Evolutionary conservation across 2,797 vertebrate species (phyloP).

Genomic region (Apodemus agrarius): DNA sequence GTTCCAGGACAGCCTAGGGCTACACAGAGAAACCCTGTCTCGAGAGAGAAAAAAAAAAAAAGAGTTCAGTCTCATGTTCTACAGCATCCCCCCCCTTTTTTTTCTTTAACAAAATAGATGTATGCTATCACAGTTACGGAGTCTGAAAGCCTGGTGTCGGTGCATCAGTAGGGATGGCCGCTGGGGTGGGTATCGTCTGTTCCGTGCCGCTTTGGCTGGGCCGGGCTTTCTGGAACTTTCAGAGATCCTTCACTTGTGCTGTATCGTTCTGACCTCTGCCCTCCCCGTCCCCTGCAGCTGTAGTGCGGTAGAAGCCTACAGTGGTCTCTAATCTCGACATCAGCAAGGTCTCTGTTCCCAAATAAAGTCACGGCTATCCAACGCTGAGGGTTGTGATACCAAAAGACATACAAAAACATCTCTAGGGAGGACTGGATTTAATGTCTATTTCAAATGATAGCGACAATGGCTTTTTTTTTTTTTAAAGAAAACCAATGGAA

Average conservation of each 20-base stretch:
- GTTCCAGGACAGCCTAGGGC: no score
- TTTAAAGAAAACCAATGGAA: not conserved
- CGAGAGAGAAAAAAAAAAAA: no score
- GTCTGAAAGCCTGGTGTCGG: not conserved
- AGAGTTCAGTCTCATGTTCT: not conserved
- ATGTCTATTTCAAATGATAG: not conserved
- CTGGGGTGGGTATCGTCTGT: not conserved
- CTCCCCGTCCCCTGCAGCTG: not conserved
- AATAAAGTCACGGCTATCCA: not conserved
- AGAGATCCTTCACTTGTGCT: not conserved
- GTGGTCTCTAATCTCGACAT: not conserved
- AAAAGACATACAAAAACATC: not conserved
- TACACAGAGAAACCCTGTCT: no score
- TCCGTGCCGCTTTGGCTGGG: not conserved
- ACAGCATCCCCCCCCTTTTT: not conserved
- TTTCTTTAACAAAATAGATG: not conserved
- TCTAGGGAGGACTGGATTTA: not conserved
- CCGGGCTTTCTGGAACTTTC: not conserved
- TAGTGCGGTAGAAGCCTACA: not conserved
- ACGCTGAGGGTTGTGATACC: not conserved
- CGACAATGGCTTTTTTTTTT: not conserved
- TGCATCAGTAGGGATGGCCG: no score
- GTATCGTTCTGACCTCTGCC: not conserved
- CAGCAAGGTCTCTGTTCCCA: not conserved
- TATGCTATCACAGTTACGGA: not conserved